Percentiles rank a stretch among this genome's conserved stretches.
Evolutionary conservation across 2,113 vertebrate species (phyloP).

Genomic region (Galemys pyrenaicus): DNA sequence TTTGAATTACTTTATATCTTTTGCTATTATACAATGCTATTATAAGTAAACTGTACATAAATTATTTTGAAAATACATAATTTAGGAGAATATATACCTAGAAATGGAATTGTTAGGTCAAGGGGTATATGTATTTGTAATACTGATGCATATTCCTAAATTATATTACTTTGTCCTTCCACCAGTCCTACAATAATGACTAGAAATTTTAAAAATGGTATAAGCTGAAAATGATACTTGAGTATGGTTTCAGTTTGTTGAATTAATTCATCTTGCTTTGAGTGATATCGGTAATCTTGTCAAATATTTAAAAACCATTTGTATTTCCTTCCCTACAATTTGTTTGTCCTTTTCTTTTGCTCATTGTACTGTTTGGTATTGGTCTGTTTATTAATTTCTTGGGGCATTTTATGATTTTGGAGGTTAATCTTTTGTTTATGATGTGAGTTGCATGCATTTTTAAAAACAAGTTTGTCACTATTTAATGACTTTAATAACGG

Average conservation of each 20-base stretch:
- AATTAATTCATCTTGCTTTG: constrained; percentile 14
- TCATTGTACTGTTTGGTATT: background rate
- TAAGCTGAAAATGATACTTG: background rate
- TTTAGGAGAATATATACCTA: background rate
- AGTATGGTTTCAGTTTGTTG: background rate
- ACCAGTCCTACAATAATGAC: too few relatives aligned
- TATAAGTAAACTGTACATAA: background rate
- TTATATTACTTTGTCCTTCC: background rate
- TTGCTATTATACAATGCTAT: background rate
- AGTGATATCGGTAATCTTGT: background rate
- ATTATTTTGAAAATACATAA: background rate
- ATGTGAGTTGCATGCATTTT: background rate
- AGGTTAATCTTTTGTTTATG: background rate
- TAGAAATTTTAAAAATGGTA: background rate
- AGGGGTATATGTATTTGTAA: background rate
- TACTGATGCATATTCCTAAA: background rate
- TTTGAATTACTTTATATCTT: background rate
- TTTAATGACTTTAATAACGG: background rate
- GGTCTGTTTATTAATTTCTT: background rate
- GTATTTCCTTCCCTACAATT: background rate
- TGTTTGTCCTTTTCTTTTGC: background rate
- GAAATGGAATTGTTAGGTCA: background rate
- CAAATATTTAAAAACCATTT: background rate
- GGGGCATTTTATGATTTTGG: background rate
- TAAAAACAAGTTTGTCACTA: background rate